These are phyloP conservation scores for Erannis defoliaria DNA, from an alignment of 2,888 invertebrate genomes.

Conservation along the genomic window DNA sequence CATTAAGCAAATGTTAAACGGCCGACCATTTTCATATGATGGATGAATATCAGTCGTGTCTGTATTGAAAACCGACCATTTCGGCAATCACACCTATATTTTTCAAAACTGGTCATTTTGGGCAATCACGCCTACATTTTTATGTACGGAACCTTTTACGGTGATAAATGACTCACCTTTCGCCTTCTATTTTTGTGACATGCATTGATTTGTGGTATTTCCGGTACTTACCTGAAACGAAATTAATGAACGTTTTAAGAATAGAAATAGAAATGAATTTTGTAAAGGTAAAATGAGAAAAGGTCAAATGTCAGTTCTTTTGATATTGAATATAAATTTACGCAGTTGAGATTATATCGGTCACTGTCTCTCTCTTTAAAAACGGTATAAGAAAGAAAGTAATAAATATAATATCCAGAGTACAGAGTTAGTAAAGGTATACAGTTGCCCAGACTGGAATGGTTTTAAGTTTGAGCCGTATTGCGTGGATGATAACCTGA, in stretches of 20 bases:
- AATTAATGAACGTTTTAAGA: slow-evolving; percentile 10
- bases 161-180: slow-evolving; percentile 63
- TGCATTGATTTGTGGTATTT: slow-evolving; percentile 46
- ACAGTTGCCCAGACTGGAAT: too few relatives aligned
- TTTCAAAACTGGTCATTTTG: slow-evolving; percentile 42
- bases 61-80: slow-evolving; percentile 51
- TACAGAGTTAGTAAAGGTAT: too few relatives aligned
- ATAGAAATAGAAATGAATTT: neutral
- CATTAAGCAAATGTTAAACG: slow-evolving; percentile 52
- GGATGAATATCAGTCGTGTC: slow-evolving; percentile 49
- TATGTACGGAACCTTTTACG: slow-evolving; percentile 54
- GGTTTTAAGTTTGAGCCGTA: too few relatives aligned
- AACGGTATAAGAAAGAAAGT: too few relatives aligned
- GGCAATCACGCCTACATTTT: slow-evolving; percentile 45
- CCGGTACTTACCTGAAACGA: slow-evolving; percentile 59
- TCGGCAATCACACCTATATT: slow-evolving; percentile 1
- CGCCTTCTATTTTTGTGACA: slow-evolving; percentile 47
- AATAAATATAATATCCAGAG: too few relatives aligned
- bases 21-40: slow-evolving; percentile 45
- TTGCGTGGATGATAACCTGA: too few relatives aligned
- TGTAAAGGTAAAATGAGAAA: too few relatives aligned
- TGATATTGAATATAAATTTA: too few relatives aligned
- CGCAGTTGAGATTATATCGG: too few relatives aligned
- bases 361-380: too few relatives aligned
- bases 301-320: too few relatives aligned